Base-by-base conservation (phyloP, 2,113 vertebrate species). In the Notiomystis cincta region DNA sequence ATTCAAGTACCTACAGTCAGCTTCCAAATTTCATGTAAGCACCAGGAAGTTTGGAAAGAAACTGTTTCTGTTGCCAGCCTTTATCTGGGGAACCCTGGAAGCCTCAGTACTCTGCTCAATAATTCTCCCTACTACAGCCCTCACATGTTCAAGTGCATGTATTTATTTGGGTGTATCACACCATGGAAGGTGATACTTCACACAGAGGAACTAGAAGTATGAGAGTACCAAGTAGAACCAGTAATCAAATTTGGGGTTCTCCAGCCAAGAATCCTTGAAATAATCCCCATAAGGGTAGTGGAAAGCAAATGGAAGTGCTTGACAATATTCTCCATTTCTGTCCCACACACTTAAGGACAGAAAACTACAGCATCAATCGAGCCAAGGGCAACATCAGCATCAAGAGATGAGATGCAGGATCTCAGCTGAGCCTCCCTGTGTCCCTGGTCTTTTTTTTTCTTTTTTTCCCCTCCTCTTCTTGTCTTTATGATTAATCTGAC, bases 101-200 rank as follows among this genome's bases (percentile, higher is more conserved):
- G 33, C 18, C 37, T 73, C 28, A 44, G 10, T 53, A 57, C 53
- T 72, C 44, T 51, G 28, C 51, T 82, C n/a, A 73, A 40, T 22
- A 35, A 42, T 56, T 13, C 8, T 6, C 14, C 13, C 6, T n/a
- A 19, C 10, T 2, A 0, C 20, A 82, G 18, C 31, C 33, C 4
- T 2, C 35, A 57, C 8, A 84, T 16, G n/a, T n/a, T 76, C n/a
- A 57, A 60, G 35, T 11, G 15, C 27, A 48, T 6, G 0, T 20
- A 64, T 75, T 76, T 53, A 56, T 57, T 31, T 38, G 48, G 9
- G 53, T 22, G 58, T 23, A 28, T 38, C 38, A 7, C 44, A 31
- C 37, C 37, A 18, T 16, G 44, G 50, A 51, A 82, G 18, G 31
- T 16, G 28, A 33, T 21, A 40, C 2, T 25, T 18, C 33, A 23